Evolutionary conservation across 2,113 vertebrate genomes (phyloP).

Genomic region (Zootoca vivipara): DNA sequence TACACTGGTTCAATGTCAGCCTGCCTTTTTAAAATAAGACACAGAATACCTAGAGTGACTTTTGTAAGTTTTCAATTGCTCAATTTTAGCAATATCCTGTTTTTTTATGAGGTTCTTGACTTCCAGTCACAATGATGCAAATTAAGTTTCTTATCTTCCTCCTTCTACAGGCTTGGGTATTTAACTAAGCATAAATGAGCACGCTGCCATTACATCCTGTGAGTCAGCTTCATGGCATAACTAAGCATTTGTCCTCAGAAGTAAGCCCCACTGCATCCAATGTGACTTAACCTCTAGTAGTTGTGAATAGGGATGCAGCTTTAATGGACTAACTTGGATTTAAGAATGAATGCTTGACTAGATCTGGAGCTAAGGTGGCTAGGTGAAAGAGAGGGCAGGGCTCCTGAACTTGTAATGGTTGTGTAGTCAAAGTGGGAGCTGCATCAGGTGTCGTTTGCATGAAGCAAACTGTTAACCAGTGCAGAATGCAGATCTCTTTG

Average conservation of each 20-base stretch:
- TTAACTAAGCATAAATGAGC: not conserved
- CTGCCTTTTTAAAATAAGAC: not conserved
- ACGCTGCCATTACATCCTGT: not conserved
- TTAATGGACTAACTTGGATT: not conserved
- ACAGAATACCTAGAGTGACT: not conserved
- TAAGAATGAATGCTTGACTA: not conserved
- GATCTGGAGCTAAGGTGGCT: not conserved
- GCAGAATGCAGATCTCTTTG: too few species aligned
- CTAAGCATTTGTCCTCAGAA: not conserved
- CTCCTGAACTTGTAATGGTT: too few species aligned
- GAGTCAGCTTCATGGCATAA: not conserved
- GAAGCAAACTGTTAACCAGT: too few species aligned
- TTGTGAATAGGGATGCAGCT: too few species aligned
- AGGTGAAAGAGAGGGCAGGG: too few species aligned
- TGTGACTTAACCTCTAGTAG: too few species aligned
- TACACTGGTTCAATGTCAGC: not conserved
- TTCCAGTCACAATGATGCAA: not conserved
- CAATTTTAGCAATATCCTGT: not conserved
- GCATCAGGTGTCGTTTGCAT: too few species aligned
- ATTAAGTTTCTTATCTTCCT: not conserved
- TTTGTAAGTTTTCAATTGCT: not conserved
- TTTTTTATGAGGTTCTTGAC: not conserved
- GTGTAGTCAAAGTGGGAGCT: too few species aligned
- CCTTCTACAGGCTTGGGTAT: not conserved
- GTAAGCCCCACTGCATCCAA: too few species aligned